A percentile compares a stretch with the other conserved stretches of the same genome.
These are phyloP conservation scores for Harpagoxenus sublaevis DNA, from an alignment of 2,888 invertebrate species.

Conservation along the genomic window DNA sequence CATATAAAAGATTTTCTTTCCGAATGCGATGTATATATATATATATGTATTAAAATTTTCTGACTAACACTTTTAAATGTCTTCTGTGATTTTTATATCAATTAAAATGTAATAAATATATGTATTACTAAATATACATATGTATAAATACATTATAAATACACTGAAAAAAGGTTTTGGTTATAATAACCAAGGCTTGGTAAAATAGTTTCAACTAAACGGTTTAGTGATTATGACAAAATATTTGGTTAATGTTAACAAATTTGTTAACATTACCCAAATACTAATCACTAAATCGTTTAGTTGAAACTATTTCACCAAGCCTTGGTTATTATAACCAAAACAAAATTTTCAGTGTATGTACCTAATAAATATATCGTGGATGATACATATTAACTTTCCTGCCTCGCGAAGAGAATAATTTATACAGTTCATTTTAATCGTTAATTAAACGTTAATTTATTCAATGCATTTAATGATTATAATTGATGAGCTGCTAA, in stretches of 20 bases:
- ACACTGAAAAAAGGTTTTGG: no score
- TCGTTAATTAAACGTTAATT: neutral
- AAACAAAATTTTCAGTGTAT: no score
- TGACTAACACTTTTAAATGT: neutral
- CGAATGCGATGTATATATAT: neutral
- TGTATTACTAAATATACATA: neutral
- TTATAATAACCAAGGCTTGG: no score
- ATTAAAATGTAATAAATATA: conserved; percentile 3
- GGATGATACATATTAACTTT: neutral
- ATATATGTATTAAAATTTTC: conserved; percentile 14
- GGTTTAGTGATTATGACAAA: no score
- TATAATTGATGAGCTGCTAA: neutral
- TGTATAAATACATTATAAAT: no score
- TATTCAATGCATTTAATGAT: neutral
- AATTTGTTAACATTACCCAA: no score
- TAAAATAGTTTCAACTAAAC: no score
- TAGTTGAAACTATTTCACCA: no score
- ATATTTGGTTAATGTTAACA: no score
- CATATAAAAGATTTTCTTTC: neutral
- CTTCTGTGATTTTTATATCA: neutral
- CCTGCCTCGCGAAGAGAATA: neutral
- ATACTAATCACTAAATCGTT: no score
- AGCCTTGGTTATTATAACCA: no score
- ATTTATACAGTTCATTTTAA: conserved; percentile 5
- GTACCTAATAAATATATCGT: no score